These are phyloP conservation scores for Drosophila subpulchrella DNA, from an alignment of 1,140 invertebrate genomes.

Conservation along the genomic window DNA sequence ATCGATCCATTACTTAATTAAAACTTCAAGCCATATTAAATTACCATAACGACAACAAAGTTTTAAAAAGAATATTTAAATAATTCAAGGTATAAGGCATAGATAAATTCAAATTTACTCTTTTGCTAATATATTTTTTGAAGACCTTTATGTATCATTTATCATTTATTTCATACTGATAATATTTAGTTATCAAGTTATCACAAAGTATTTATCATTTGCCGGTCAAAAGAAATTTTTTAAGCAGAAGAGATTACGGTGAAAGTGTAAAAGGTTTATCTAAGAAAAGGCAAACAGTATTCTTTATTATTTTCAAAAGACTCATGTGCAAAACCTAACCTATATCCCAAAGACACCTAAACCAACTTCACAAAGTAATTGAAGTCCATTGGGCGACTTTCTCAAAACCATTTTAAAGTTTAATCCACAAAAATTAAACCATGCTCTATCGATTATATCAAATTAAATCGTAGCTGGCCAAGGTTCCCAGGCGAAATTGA, in stretches of 20 bases:
- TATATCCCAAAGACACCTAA: not conserved
- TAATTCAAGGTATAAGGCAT: no score
- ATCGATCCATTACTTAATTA: conserved; percentile 15
- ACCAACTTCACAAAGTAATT: not conserved
- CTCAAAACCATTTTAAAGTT: not conserved
- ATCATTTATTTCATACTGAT: no score
- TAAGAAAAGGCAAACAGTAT: not conserved
- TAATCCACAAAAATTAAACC: not conserved
- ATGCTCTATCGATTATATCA: not conserved
- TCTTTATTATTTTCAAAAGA: no score
- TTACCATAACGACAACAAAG: no score
- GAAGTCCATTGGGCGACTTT: conserved; percentile 8
- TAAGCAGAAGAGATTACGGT: not conserved
- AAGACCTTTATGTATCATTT: no score
- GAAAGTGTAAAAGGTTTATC: not conserved
- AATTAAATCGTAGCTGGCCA: conserved; percentile 1
- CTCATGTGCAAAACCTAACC: no score
- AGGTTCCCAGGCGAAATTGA: conserved; percentile 31
- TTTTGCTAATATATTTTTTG: no score
- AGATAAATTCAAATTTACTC: no score
- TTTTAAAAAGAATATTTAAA: no score
- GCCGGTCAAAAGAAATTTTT: no score
- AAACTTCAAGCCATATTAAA: not conserved
- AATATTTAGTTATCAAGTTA: no score
- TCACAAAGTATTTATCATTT: no score